A percentile compares a stretch with the other conserved stretches of the same genome.
Conservation (phyloP, 2,113 vertebrate genomes). For the Apodemus speciosus region DNA sequence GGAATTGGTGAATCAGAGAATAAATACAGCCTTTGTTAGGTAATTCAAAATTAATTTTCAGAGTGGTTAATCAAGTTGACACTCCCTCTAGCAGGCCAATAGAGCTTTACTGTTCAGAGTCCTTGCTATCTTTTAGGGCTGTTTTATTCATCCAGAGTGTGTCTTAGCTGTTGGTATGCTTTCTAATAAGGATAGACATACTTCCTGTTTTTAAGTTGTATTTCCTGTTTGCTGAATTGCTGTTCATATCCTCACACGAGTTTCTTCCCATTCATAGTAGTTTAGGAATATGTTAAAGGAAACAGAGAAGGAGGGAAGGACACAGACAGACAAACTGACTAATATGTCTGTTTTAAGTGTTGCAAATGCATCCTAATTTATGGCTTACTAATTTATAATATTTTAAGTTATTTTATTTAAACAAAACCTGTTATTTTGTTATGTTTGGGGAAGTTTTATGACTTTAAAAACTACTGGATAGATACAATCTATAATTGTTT, state of each 20-base stretch:
- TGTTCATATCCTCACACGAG: neutral
- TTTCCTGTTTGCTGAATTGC: neutral
- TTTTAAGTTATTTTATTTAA: neutral
- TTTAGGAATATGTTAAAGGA: neutral
- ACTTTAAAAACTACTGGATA: neutral
- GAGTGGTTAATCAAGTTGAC: neutral
- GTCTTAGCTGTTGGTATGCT: neutral
- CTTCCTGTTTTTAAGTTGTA: neutral
- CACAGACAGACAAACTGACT: neutral
- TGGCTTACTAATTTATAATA: neutral
- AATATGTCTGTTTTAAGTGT: neutral
- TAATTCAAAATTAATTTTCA: conserved; percentile 33
- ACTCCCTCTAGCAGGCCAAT: neutral
- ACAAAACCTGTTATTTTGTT: neutral
- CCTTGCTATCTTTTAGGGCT: neutral
- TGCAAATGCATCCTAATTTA: neutral
- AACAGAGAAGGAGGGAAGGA: neutral
- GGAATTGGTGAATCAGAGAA: neutral
- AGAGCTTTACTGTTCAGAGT: neutral
- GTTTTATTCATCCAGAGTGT: neutral
- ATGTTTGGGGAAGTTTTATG: neutral
- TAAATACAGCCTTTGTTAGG: neutral
- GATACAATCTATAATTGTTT: neutral
- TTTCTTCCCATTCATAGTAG: neutral
- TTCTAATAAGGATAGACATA: neutral